Evolutionary conservation across 2,797 vertebrate species (phyloP).

Genomic region (Enteromius fasciolatus): DNA sequence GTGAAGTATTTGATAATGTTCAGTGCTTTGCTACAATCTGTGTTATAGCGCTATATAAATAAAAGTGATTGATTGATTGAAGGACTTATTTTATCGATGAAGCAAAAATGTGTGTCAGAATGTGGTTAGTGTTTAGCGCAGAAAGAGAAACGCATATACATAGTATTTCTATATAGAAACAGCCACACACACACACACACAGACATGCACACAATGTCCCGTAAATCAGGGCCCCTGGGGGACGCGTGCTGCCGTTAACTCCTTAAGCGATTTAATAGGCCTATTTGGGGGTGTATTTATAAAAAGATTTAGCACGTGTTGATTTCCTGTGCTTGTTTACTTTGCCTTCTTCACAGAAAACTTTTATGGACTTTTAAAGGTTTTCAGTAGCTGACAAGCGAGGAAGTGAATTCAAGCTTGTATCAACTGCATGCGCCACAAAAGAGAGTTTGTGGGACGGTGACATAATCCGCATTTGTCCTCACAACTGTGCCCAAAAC

Average conservation of each 20-base stretch:
- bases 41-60: no score
- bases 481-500: constrained; percentile 15
- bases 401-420: constrained; percentile 29
- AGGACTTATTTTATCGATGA: not conserved
- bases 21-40: no score
- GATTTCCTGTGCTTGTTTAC: constrained; percentile 42
- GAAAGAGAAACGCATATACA: constrained; percentile 6
- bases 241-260: constrained; percentile 38
- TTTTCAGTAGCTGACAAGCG: constrained; percentile 20
- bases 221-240: constrained; percentile 40
- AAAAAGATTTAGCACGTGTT: constrained; percentile 49
- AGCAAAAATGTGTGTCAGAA: not conserved
- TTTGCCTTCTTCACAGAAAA: constrained; percentile 13
- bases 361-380: constrained; percentile 26
- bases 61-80: not conserved
- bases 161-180: constrained; percentile 12
- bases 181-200: not conserved
- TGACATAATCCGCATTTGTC: constrained; percentile 34
- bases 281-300: constrained; percentile 48
- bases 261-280: constrained; percentile 48
- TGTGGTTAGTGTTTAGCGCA: constrained; percentile 38
- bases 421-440: constrained; percentile 20
- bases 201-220: constrained; percentile 43
- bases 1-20: not conserved
- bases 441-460: constrained; percentile 37